A percentile compares a stretch with the other conserved stretches of the same genome.
Conservation (phyloP, 2,113 vertebrate genomes). For the Rhinichthys klamathensis region DNA sequence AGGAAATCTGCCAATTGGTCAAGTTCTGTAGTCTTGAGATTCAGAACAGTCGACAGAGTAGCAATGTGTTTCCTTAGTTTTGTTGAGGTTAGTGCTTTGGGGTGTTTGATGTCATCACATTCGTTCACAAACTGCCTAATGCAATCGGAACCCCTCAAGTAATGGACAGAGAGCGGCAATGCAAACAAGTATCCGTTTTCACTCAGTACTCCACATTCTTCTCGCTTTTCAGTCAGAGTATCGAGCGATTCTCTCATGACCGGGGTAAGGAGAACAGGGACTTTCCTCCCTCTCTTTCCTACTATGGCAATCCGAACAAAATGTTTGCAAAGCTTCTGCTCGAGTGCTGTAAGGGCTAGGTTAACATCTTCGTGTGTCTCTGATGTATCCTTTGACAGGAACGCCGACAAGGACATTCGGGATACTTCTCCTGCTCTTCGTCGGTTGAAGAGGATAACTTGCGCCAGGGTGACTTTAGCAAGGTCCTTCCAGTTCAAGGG, state of each 20-base stretch:
- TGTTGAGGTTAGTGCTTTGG: neutral
- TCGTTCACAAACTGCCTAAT: constrained; percentile 26
- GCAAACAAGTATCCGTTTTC: constrained; percentile 49
- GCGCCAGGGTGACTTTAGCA: too few species aligned
- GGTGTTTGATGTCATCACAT: constrained; percentile 33
- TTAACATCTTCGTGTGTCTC: too few species aligned
- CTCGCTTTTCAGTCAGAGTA: constrained; percentile 13
- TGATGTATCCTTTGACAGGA: too few species aligned
- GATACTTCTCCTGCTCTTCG: too few species aligned
- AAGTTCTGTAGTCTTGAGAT: neutral
- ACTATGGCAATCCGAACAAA: constrained; percentile 27
- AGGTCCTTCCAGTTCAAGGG: too few species aligned
- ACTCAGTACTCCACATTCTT: constrained; percentile 33
- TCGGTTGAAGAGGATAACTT: too few species aligned
- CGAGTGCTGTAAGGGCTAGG: too few species aligned
- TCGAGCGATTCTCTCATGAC: constrained; percentile 22
- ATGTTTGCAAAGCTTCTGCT: constrained; percentile 43
- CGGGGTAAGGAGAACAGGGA: constrained; percentile 22
- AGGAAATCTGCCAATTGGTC: constrained; percentile 35
- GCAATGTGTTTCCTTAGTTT: too few species aligned
- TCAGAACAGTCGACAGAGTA: neutral
- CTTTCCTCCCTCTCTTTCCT: constrained; percentile 43
- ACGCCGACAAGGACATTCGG: too few species aligned
- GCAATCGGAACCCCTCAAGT: constrained; percentile 42
- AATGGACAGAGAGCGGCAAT: neutral